Percentiles rank a stretch among this genome's conserved stretches.
phyloP scores from a whole-genome alignment of 2,888 invertebrate species.

The Euphydryas editha region DNA sequence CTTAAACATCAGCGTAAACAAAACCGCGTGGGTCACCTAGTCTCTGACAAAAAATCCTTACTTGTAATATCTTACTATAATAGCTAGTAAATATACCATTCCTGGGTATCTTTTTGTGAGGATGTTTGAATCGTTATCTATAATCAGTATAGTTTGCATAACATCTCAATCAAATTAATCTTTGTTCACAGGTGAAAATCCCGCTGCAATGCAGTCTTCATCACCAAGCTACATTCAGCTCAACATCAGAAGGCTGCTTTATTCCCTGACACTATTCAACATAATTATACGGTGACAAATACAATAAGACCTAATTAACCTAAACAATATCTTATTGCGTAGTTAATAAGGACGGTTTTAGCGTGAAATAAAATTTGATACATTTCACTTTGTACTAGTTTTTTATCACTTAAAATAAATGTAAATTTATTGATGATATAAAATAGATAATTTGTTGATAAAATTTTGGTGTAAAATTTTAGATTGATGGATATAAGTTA shows the following conservation, averaged over 20 bases:
- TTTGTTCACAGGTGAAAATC: slow-evolving; percentile 87
- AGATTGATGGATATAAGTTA: too few species aligned
- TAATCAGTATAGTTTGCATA: too few species aligned
- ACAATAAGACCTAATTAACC: slow-evolving; percentile 35
- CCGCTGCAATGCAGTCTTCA: slow-evolving; percentile 90
- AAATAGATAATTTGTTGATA: background rate
- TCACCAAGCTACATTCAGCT: slow-evolving; percentile 72
- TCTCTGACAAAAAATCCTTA: too few species aligned
- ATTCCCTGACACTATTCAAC: slow-evolving; percentile 56
- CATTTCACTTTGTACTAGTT: background rate
- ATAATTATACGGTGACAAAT: slow-evolving; percentile 72
- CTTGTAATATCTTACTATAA: too few species aligned
- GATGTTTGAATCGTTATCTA: too few species aligned
- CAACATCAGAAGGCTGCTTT: slow-evolving; percentile 55
- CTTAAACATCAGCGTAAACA: too few species aligned
- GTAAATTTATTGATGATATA: background rate
- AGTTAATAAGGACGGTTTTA: background rate
- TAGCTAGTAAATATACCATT: too few species aligned
- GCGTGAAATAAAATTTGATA: slow-evolving; percentile 17
- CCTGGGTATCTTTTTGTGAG: too few species aligned
- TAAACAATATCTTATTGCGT: slow-evolving; percentile 8
- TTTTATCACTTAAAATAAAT: background rate
- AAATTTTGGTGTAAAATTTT: too few species aligned
- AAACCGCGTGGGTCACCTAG: too few species aligned
- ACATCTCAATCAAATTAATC: slow-evolving; percentile 37